These are phyloP conservation scores for Dryobates pubescens DNA, from an alignment of 2,797 vertebrate genomes.

Conservation along the genomic window DNA sequence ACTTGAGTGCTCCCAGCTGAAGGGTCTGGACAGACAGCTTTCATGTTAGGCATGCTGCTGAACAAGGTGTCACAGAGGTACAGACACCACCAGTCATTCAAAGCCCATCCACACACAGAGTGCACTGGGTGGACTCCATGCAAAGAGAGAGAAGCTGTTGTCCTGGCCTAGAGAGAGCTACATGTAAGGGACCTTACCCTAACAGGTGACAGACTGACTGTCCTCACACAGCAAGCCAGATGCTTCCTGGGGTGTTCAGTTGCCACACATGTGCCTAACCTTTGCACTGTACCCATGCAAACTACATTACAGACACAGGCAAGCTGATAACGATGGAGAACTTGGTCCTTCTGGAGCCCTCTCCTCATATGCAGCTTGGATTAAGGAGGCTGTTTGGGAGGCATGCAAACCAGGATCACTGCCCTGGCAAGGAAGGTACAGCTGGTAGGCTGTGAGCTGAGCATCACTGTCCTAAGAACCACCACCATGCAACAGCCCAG, in stretches of 20 bases:
- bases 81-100: not conserved
- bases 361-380: fast-evolving
- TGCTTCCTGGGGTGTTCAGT: not conserved
- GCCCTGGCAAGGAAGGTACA: not conserved
- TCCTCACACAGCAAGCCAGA: not conserved
- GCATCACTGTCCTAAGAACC: not conserved
- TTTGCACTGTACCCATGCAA: fast-evolving
- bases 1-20: not conserved
- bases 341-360: not conserved
- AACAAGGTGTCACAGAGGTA: not conserved
- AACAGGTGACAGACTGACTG: not conserved
- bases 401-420: not conserved
- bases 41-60: not conserved
- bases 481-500: not conserved
- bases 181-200: fast-evolving
- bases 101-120: not conserved
- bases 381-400: not conserved
- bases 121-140: fast-evolving
- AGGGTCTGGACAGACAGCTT: not conserved
- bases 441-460: not conserved
- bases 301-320: not conserved
- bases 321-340: not conserved
- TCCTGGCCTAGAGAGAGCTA: not conserved
- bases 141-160: not conserved
- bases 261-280: fast-evolving